Base-by-base conservation (phyloP, 2,888 invertebrate species). In the Phragmatobia fuliginosa region DNA sequence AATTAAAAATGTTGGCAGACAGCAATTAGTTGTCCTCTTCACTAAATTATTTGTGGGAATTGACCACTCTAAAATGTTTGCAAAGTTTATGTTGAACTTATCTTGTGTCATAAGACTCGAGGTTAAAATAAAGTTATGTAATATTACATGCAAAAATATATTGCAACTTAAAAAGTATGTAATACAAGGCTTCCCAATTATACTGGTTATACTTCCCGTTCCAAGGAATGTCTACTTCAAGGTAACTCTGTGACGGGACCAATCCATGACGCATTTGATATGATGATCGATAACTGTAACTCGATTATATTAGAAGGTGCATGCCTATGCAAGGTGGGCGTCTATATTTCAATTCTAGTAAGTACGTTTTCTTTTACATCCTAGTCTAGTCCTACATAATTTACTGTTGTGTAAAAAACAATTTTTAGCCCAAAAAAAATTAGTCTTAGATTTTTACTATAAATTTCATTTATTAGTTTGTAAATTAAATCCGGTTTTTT, bases 211-310 rank as follows among this genome's bases (percentile, higher is more conserved):
- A 88, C 89, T 93, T 93, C 92, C 93, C 89, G 90, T 80, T 90
- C 83, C 72, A 76, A 82, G 88, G 93, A 92, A 93, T 93, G 92
- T 83, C 78, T 81, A 59, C 73, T 81, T 79, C 93, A 92, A 93
- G 92, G 92, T 88, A 77, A 90, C 83, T 86, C 71, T 83, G 90
- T 88, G 88, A 87, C 87, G 84, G 88, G 83, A 79, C 74, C 76
- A 78, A 80, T 73, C 76, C 72, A 33, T 45, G 72, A 75, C 74
- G 70, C 67, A 65, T 74, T 71, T 38, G n/a, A n/a, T n/a, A n/a
- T 67, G 62, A 68, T 74, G 58, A 74, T 77, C 70, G 67, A 75
- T 78, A 65, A 74, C 68, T 72, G 31, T 49, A 67, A 67, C 61
- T 67, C 41, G 32, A 75, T 71, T 68, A 62, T 52, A 74, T 68